A percentile compares a stretch with the other conserved stretches of the same genome.
Evolutionary conservation across 2,113 vertebrate species (phyloP).

Genomic region (Progne subis): DNA sequence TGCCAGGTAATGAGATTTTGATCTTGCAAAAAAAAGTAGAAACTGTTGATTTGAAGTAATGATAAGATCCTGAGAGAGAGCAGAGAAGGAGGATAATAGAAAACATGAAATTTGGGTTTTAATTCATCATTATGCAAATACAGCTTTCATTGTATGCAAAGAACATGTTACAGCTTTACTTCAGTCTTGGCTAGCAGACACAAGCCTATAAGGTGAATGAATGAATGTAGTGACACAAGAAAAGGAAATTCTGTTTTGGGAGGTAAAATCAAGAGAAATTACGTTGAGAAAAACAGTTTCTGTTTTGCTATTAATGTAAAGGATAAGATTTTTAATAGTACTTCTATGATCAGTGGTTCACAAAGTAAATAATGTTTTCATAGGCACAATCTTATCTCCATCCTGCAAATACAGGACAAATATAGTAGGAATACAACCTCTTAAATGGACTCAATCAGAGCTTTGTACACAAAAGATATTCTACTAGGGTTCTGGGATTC

Average conservation of each 20-base stretch:
- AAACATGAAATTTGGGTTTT: not conserved
- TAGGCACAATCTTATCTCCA: not conserved
- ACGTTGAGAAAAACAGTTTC: rapidly evolving
- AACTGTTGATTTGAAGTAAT: not conserved
- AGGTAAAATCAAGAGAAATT: not conserved
- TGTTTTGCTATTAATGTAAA: not conserved
- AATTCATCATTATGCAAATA: not conserved
- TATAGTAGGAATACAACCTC: not conserved
- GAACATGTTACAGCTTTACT: not conserved
- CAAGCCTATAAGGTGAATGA: not conserved
- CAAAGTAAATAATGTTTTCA: not conserved
- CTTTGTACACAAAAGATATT: not conserved
- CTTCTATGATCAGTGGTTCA: not conserved
- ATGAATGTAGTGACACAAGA: not conserved
- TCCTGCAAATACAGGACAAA: not conserved
- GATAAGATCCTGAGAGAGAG: not conserved
- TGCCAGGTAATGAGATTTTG: not conserved
- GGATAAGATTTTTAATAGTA: not conserved
- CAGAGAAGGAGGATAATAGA: not conserved
- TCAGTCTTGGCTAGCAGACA: not conserved
- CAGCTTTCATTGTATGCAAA: not conserved
- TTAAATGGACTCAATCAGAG: not conserved
- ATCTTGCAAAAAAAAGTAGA: not conserved
- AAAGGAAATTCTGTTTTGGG: not conserved
- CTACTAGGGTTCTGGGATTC: not conserved